Base-by-base conservation (phyloP, 2,888 invertebrate species). In the Coelopa pilipes region DNA sequence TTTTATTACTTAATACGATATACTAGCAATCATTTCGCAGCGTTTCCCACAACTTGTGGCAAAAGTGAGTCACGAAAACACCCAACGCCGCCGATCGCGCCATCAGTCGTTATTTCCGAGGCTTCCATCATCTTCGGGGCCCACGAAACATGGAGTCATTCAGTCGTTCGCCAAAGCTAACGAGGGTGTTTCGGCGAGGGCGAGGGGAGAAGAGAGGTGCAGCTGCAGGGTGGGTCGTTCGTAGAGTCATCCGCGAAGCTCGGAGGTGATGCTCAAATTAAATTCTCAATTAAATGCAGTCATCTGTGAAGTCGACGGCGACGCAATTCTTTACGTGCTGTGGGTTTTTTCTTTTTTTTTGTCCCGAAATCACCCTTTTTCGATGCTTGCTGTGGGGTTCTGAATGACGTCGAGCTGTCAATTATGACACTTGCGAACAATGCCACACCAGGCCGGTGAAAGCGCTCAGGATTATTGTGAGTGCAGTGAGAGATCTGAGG, bases 221-320 rank as follows among this genome's bases (percentile, higher is more conserved):
- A 17, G 55, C 19, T 55, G 55, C 53, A n/a, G 53, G 9, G 55
- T 17, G 11, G n/a, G 21, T 17, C 15, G 57, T 11, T n/a, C 19
- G 21, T n/a, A 19, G 57, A 10, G 13, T 57, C 57, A 57, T 17
- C 57, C 11, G 9, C 17, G 57, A 17, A 55, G 55, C 55, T 55
- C 19, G n/a, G 15, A n/a, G 45, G 7, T 63, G 63, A 45, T 63
- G 46, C n/a, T 63, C 46, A 1, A 63, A 47, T 63, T 15, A 0
- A 63, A 63, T 47, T 63, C 46, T 11, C 47, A 47, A 49, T 65
- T 47, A 19, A 65, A 65, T 45, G 65, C 65, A 49, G 9, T 65
- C 19, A 47, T 49, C n/a, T 65, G 47, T 65, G 47, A 49, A 10
- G 4, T 4, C 7, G 34, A 4, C 34, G 34, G 34, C 34, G 34